phyloP scores from a whole-genome alignment of 2,113 vertebrate genomes.

The Syngnathus floridae region DNA sequence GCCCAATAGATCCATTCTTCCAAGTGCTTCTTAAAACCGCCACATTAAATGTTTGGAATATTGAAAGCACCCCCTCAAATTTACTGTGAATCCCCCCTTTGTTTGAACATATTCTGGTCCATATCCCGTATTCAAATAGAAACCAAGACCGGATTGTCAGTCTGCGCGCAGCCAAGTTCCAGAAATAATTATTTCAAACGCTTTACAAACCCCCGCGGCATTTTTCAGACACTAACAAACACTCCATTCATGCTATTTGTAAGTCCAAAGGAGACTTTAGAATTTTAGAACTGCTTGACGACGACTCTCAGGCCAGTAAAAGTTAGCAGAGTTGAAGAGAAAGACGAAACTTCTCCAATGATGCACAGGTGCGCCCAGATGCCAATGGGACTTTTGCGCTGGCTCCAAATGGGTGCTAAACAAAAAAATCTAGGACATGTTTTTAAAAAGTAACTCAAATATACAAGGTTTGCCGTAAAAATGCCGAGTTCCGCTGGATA shows the following conservation, averaged over 20 bases:
- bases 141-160: slow-evolving; percentile 37
- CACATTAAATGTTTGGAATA: slow-evolving; percentile 17
- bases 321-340: slow-evolving; percentile 7
- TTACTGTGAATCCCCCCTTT: slow-evolving; percentile 41
- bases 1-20: neutral
- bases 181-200: slow-evolving; percentile 12
- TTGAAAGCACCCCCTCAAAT: slow-evolving; percentile 40
- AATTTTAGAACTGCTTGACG: slow-evolving; percentile 13
- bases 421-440: neutral
- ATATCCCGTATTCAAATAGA: slow-evolving; percentile 49
- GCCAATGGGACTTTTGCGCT: slow-evolving; percentile 10
- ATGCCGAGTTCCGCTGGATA: neutral
- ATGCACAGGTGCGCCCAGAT: slow-evolving; percentile 44
- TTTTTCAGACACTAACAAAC: slow-evolving; percentile 22
- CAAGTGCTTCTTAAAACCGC: slow-evolving; percentile 38
- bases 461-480: neutral
- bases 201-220: slow-evolving; percentile 36
- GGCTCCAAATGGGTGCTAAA: neutral
- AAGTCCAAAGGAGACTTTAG: slow-evolving; percentile 19
- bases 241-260: slow-evolving; percentile 4
- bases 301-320: slow-evolving; percentile 10
- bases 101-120: slow-evolving; percentile 59
- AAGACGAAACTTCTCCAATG: slow-evolving; percentile 44
- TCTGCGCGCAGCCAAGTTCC: slow-evolving; percentile 46
- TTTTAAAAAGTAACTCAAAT: neutral